Evolutionary conservation across 2,113 vertebrate species (phyloP).

Genomic region (Synchiropus splendidus): DNA sequence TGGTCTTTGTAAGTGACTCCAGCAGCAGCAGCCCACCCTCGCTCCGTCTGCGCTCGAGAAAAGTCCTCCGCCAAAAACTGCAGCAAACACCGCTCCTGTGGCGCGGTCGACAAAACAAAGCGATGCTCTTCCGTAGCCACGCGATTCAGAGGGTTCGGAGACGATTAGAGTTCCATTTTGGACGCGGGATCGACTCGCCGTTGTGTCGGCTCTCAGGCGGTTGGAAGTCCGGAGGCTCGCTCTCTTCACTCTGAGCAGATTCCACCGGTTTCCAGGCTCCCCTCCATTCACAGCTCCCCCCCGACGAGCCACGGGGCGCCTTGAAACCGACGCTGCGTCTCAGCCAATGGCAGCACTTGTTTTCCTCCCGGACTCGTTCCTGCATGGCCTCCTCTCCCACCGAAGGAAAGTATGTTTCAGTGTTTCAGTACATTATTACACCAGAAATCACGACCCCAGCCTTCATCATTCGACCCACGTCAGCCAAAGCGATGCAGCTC

Average conservation of each 20-base stretch:
- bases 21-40: conserved; percentile 51
- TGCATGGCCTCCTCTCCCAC: conserved; percentile 45
- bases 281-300: conserved; percentile 51
- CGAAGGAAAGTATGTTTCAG: conserved; percentile 35
- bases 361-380: conserved; percentile 53
- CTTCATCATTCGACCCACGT: too few relatives aligned
- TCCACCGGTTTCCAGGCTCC: conserved; percentile 65
- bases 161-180: conserved; percentile 14
- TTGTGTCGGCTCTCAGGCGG: conserved; percentile 29
- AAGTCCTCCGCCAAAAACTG: too few relatives aligned
- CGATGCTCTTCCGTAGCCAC: too few relatives aligned
- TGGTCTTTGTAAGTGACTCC: conserved; percentile 64
- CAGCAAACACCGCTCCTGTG: too few relatives aligned
- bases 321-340: conserved; percentile 51
- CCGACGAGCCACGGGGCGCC: conserved; percentile 43
- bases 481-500: too few relatives aligned
- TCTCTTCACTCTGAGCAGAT: conserved; percentile 49
- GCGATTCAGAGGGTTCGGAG: too few relatives aligned
- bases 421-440: conserved; percentile 36
- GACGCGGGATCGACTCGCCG: conserved; percentile 15
- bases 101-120: too few relatives aligned
- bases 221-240: conserved; percentile 43
- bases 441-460: background rate
- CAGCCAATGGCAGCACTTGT: conserved; percentile 66
- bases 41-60: conserved; percentile 14